Evolutionary conservation across 2,113 vertebrate genomes (phyloP).

Genomic region (Murina feae): DNA sequence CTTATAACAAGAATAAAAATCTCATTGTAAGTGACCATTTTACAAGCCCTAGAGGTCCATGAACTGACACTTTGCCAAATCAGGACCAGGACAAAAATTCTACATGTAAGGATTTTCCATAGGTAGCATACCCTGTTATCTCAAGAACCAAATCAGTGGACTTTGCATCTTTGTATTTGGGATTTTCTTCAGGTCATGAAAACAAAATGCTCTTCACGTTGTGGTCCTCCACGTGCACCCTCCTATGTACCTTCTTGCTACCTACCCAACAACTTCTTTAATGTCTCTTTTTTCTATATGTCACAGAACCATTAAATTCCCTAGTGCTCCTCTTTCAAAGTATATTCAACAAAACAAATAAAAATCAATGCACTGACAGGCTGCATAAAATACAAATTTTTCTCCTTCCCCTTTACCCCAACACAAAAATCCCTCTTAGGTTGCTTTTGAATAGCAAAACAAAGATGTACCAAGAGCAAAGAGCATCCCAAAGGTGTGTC

Average conservation of each 20-base stretch:
- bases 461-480: background rate
- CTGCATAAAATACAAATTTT: background rate
- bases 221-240: background rate
- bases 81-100: background rate
- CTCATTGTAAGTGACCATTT: background rate
- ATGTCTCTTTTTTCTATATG: background rate
- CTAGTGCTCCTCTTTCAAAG: background rate
- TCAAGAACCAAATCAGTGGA: background rate
- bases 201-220: background rate
- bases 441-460: background rate
- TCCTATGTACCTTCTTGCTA: background rate
- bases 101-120: background rate
- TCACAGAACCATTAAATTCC: background rate
- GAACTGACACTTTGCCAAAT: background rate
- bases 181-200: background rate
- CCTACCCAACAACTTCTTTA: background rate
- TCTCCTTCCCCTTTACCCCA: background rate
- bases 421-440: background rate
- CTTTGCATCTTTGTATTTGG: background rate
- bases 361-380: background rate
- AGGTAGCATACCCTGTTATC: background rate
- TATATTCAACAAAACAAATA: background rate
- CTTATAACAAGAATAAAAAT: background rate
- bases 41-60: background rate
- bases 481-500: background rate